Base-by-base conservation (phyloP, 2,888 invertebrate genomes). In the Ochropleura plecta region DNA sequence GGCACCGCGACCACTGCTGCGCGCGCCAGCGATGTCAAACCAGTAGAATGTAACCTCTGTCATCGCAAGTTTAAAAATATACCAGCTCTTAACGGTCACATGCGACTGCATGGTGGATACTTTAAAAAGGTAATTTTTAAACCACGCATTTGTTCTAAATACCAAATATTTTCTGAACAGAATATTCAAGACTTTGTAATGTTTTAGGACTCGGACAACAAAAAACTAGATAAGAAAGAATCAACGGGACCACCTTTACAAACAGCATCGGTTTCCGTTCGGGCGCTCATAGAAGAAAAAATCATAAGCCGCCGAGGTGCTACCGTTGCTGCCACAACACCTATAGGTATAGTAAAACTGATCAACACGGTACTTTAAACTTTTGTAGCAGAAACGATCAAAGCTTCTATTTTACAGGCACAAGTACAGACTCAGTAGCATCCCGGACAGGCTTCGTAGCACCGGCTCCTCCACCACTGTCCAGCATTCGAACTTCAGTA, bases 91-190 rank as follows among this genome's bases (percentile, higher is more conserved):
- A 99, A 99, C 95, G 99, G 99, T 12, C 99, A 99, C 93, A 99
- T 99, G 99, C 97, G 99, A 90, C 97, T 99, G 83, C 99, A 99
- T 94, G 99, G 99, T 63, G 99, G 99, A 74, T 99, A 99, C 95
- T 98, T 99, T 92, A 99, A 99, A 95, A 99, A 99, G 97, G 98
- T 98, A 94, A 87, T 81, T 78, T 72, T 42, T 4, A 20, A n/a
- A 12, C 14, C 6, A 5, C 8, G 30, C 4, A 46, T n/a, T 55
- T 46, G 4, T 20, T 44, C 2, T 14, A 40, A 51, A 10, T 3
- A 8, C 18, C 5, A 0, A 30, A 5, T n/a, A 6, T 65, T 20
- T 1, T 10, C 30, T 30, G 16, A 57, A 1, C 8, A 59, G 40
- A 16, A 59, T 40, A 30, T 40, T 5, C 6, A 5, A 55, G n/a